Percentiles rank a stretch among this genome's conserved stretches.
Evolutionary conservation across 2,797 vertebrate species (phyloP).

Genomic region (Poeciliopsis paucimaculata): DNA sequence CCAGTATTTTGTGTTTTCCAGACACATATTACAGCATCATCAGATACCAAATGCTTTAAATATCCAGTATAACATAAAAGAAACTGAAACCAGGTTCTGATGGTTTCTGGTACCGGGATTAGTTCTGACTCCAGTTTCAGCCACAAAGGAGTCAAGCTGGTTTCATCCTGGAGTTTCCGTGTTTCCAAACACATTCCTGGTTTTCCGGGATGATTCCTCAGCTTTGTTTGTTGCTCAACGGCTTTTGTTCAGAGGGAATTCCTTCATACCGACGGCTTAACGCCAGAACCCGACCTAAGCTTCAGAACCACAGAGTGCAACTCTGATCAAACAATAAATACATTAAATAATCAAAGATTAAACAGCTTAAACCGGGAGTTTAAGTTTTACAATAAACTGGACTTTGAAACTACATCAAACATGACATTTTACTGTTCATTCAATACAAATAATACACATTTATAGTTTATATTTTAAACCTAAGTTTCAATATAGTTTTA

Average conservation of each 20-base stretch:
- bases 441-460: not conserved
- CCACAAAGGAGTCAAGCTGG: not conserved
- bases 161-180: not conserved
- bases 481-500: not conserved
- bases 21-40: no score
- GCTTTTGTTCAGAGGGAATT: conserved; percentile 4
- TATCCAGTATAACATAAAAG: no score
- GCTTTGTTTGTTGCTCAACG: not conserved
- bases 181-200: conserved; percentile 1
- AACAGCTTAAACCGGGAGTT: not conserved
- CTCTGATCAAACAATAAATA: not conserved
- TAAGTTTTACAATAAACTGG: not conserved
- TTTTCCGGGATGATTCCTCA: not conserved
- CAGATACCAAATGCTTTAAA: no score
- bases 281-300: not conserved
- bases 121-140: not conserved
- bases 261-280: not conserved
- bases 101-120: not conserved
- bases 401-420: not conserved
- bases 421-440: not conserved
- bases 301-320: not conserved
- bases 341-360: not conserved
- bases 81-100: not conserved
- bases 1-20: no score
- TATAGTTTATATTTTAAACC: not conserved